Evolutionary conservation across 2,888 invertebrate species (phyloP).

Genomic region (Euplagia quadripunctaria): DNA sequence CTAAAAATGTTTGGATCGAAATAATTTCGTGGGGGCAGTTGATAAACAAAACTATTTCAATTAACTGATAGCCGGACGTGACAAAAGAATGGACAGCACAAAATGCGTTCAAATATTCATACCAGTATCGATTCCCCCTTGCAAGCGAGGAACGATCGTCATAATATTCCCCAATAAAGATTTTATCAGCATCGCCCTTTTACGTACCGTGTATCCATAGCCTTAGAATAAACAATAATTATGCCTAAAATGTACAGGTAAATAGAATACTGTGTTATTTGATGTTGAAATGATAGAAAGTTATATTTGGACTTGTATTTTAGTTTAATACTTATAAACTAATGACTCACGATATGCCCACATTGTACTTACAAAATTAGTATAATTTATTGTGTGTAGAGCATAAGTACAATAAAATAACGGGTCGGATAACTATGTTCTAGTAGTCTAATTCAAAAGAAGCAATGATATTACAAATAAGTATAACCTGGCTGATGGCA

Average conservation of each 20-base stretch:
- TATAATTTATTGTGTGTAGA: too few species aligned
- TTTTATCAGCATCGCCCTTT: slow-evolving; percentile 82
- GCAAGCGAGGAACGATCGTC: slow-evolving; percentile 46
- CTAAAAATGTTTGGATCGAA: slow-evolving; percentile 51
- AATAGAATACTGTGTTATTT: slow-evolving; percentile 41
- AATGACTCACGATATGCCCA: not conserved
- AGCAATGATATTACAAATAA: too few species aligned
- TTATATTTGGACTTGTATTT: slow-evolving; percentile 40
- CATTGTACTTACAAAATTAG: not conserved
- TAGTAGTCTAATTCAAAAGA: too few species aligned
- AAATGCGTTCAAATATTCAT: slow-evolving; percentile 84
- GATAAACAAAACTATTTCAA: slow-evolving; percentile 77
- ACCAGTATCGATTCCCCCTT: slow-evolving; percentile 74
- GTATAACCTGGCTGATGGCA: too few species aligned
- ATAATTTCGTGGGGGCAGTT: slow-evolving; percentile 47
- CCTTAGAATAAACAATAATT: slow-evolving; percentile 63
- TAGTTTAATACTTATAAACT: slow-evolving; percentile 22
- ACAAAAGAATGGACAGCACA: slow-evolving; percentile 68
- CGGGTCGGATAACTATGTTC: too few species aligned
- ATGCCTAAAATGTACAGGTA: slow-evolving; percentile 44
- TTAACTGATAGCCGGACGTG: slow-evolving; percentile 68
- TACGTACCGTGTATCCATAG: slow-evolving; percentile 65
- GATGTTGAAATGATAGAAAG: slow-evolving; percentile 26
- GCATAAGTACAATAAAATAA: too few species aligned
- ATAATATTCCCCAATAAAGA: slow-evolving; percentile 79